A percentile compares a stretch with the other conserved stretches of the same genome.
Evolutionary conservation across 2,113 vertebrate species (phyloP).

Genomic region (Pavo muticus): DNA sequence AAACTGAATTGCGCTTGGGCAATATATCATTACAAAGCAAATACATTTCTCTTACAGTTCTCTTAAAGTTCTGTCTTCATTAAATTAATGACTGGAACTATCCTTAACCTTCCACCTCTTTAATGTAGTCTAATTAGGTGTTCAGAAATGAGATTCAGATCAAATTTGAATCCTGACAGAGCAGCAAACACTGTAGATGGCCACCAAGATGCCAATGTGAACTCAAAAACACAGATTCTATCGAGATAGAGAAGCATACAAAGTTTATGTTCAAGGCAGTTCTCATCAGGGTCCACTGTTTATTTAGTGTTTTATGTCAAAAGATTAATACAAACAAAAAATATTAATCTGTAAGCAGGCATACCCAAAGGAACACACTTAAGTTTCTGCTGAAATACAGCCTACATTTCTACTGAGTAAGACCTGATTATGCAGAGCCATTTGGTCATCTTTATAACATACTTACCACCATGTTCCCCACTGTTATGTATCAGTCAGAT

Average conservation of each 20-base stretch:
- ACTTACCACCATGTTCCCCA: neutral
- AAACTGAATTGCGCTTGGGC: neutral
- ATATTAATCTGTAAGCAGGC: neutral
- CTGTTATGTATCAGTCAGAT: neutral
- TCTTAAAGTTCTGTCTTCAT: neutral
- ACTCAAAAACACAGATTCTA: neutral
- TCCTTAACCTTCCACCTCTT: neutral
- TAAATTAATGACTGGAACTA: rapidly evolving
- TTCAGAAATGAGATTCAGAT: neutral
- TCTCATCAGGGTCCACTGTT: neutral
- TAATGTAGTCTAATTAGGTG: neutral
- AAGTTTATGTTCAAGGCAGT: neutral
- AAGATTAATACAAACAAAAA: too few relatives aligned
- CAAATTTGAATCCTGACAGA: neutral
- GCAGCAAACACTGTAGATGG: neutral
- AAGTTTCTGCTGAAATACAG: neutral
- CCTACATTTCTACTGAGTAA: neutral
- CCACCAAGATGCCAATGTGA: neutral
- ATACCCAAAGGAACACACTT: neutral
- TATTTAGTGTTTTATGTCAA: neutral
- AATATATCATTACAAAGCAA: neutral
- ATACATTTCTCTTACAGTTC: neutral
- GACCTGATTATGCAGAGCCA: neutral
- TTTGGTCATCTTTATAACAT: neutral
- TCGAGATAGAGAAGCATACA: neutral